phyloP scores from a whole-genome alignment of 2,797 vertebrate genomes.

The Percopsis omiscomaycus region DNA sequence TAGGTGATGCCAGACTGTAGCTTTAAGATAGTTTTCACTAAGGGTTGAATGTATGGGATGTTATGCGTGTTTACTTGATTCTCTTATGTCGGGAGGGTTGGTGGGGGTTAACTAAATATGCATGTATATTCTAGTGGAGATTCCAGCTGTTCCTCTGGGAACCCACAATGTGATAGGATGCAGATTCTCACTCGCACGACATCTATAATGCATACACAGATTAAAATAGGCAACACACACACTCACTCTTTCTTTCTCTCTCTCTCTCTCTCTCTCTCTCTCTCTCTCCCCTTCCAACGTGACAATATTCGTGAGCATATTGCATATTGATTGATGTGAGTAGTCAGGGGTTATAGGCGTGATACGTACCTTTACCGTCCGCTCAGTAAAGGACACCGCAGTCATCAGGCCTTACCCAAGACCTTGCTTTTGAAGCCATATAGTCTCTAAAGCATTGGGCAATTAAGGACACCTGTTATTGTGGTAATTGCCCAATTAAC shows the following conservation, averaged over 20 bases:
- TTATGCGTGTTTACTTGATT: constrained; percentile 16
- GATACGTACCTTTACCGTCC: constrained; percentile 6
- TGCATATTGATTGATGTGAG: not conserved
- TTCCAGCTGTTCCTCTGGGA: constrained; percentile 34
- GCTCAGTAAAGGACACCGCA: constrained; percentile 41
- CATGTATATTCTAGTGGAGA: constrained; percentile 15
- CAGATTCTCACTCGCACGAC: constrained; percentile 29
- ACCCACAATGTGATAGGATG: constrained; percentile 29
- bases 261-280: not conserved
- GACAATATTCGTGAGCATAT: not conserved
- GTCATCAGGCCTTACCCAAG: constrained; percentile 49
- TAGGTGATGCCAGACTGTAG: no score
- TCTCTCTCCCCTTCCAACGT: not conserved
- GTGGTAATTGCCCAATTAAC: constrained; percentile 80
- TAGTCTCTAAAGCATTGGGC: constrained; percentile 70
- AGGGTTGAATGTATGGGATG: constrained; percentile 10
- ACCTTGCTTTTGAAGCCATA: constrained; percentile 56
- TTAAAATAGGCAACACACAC: constrained; percentile 34
- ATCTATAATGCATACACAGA: constrained; percentile 57
- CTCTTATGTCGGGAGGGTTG: constrained; percentile 1
- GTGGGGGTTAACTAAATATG: constrained; percentile 19
- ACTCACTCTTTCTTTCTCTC: not conserved
- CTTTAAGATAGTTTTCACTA: not conserved
- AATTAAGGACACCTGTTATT: constrained; percentile 80
- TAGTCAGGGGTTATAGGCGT: no score